Evolutionary conservation across 1,140 invertebrate species (phyloP).

Genomic region (Babylonia areolata): DNA sequence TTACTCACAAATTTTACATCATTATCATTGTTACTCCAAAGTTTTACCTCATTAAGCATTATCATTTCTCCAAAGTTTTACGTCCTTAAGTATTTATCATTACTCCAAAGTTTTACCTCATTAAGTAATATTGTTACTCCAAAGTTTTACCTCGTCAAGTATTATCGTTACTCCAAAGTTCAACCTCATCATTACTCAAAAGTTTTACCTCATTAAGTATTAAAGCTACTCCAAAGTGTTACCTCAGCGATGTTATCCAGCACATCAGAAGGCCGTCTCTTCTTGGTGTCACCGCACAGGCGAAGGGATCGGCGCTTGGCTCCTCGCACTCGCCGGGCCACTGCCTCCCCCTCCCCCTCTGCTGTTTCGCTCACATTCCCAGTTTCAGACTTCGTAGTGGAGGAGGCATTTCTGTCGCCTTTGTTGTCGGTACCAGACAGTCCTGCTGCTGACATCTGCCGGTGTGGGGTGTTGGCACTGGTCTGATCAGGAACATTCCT

Average conservation of each 20-base stretch:
- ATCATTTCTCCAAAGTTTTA: no score
- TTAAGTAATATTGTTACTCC: no score
- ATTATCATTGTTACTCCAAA: no score
- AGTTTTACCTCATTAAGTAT: no score
- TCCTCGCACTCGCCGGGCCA: background rate
- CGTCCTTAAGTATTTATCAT: no score
- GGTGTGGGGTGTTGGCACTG: background rate
- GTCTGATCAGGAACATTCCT: background rate
- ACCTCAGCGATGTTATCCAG: background rate
- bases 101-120: no score
- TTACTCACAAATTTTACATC: no score
- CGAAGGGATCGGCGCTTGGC: conserved; percentile 24
- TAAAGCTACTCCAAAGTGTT: no score
- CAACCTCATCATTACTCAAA: no score
- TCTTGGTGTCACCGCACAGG: background rate
- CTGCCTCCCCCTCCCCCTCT: background rate
- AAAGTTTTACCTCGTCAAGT: no score
- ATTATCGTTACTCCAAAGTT: no score
- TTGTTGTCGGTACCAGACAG: background rate
- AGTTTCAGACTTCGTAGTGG: background rate
- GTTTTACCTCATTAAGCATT: no score
- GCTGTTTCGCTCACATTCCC: background rate
- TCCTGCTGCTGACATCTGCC: background rate
- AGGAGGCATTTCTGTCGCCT: background rate
- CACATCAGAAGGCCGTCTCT: background rate